Conservation (phyloP, 2,113 vertebrate genomes). For the Campylomormyrus tamandua region DNA sequence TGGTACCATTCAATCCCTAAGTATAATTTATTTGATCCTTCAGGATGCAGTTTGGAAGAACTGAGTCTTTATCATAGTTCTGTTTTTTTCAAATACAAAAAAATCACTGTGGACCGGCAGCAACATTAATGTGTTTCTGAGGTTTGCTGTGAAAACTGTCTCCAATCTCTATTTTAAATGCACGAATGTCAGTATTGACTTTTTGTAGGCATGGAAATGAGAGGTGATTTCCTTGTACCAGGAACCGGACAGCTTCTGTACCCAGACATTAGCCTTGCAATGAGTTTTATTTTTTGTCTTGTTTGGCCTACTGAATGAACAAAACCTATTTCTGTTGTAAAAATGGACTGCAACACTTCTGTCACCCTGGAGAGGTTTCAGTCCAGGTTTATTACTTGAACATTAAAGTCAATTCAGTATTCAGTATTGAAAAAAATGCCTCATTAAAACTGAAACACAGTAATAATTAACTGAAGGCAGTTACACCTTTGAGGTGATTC, state of each 20-base stretch:
- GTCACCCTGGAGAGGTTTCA: neutral
- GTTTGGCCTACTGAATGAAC: conserved; percentile 31
- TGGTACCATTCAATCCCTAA: neutral
- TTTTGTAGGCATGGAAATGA: neutral
- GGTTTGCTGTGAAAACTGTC: neutral
- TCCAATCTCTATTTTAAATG: neutral
- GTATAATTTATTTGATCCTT: neutral
- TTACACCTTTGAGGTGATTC: neutral
- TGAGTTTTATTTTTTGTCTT: conserved; percentile 17
- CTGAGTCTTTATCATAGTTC: neutral
- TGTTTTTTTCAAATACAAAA: neutral
- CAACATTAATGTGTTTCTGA: neutral
- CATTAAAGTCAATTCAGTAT: neutral
- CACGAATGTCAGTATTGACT: neutral
- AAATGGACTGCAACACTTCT: neutral
- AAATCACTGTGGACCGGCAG: neutral
- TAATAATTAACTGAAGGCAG: neutral
- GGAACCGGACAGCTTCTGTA: neutral
- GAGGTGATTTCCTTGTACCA: neutral
- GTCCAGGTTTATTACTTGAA: neutral
- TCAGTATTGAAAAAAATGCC: neutral
- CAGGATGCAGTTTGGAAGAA: neutral
- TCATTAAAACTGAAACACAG: neutral
- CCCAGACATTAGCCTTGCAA: conserved; percentile 2
- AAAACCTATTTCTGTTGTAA: conserved; percentile 27